Evolutionary conservation across 2,113 vertebrate genomes (phyloP).

Genomic region (Antechinus stuartii): DNA sequence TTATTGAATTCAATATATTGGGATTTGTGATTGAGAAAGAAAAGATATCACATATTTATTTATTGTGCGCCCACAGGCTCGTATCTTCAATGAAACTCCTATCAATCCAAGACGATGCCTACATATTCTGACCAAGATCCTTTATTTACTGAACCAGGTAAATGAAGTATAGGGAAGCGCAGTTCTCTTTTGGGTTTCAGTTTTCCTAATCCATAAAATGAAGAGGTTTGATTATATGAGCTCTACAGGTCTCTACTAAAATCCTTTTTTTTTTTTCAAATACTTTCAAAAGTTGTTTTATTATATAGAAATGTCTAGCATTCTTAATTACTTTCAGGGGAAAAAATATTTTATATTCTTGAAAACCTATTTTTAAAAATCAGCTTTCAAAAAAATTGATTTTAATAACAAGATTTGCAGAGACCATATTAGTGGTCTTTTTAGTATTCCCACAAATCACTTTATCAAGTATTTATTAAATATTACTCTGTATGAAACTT

Average conservation of each 20-base stretch:
- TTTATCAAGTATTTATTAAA: background rate
- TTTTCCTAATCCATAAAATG: background rate
- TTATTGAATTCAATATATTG: background rate
- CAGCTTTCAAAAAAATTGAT: background rate
- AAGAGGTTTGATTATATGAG: background rate
- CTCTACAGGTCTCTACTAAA: accelerated
- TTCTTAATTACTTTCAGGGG: constrained; percentile 35
- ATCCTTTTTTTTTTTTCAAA: background rate
- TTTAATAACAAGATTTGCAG: background rate
- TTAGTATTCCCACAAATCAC: constrained; percentile 15
- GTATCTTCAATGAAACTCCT: constrained; percentile 98
- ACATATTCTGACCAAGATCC: constrained; percentile 98
- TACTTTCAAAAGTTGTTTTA: constrained; percentile 26
- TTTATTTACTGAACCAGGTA: constrained; percentile 98
- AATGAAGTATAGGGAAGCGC: background rate
- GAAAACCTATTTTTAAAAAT: background rate
- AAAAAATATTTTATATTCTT: background rate
- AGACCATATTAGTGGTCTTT: background rate
- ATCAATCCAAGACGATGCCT: constrained; percentile 98
- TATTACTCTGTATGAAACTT: constrained; percentile 8
- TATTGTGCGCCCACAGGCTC: constrained; percentile 85
- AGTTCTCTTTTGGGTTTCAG: accelerated
- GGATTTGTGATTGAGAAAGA: background rate
- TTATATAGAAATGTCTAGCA: background rate
- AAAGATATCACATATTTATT: accelerated